Percentiles rank a stretch among this genome's conserved stretches.
Evolutionary conservation across 1,140 invertebrate genomes (phyloP).

Genomic region (Chrysopa pallens): DNA sequence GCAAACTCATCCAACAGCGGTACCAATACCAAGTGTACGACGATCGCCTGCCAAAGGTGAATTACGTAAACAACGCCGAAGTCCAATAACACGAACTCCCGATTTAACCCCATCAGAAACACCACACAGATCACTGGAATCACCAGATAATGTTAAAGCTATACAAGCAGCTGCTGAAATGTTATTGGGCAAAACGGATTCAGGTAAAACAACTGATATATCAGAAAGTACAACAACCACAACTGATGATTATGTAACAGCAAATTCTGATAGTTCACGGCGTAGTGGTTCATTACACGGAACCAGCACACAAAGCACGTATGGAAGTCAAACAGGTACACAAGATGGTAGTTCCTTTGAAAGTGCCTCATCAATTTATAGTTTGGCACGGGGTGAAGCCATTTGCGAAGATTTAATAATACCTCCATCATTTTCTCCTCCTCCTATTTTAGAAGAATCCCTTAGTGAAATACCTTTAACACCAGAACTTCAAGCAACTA

Average conservation of each 20-base stretch:
- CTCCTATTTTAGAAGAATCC: slow-evolving; percentile 25
- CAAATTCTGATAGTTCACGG: slow-evolving; percentile 49
- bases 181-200: slow-evolving; percentile 41
- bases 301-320: neutral
- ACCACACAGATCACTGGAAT: slow-evolving; percentile 12
- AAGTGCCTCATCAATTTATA: slow-evolving; percentile 61
- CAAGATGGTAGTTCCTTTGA: slow-evolving; percentile 57
- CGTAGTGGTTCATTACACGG: slow-evolving; percentile 19
- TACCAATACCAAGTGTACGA: slow-evolving; percentile 9
- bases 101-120: slow-evolving; percentile 12
- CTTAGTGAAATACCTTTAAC: slow-evolving; percentile 27
- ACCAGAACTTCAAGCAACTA: slow-evolving; percentile 25
- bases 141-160: slow-evolving; percentile 4
- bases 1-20: slow-evolving; percentile 18
- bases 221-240: slow-evolving; percentile 68
- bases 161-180: slow-evolving; percentile 8
- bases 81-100: slow-evolving; percentile 4
- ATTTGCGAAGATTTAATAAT: slow-evolving; percentile 34
- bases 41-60: neutral
- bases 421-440: slow-evolving; percentile 22
- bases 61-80: neutral
- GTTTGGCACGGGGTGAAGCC: slow-evolving; percentile 49
- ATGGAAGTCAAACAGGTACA: neutral
- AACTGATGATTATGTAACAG: slow-evolving; percentile 77
- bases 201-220: slow-evolving; percentile 54